Evolutionary conservation across 2,797 vertebrate genomes (phyloP), one percentile per base, ranked within the genome.

Genomic region (Mus caroli): DNA sequence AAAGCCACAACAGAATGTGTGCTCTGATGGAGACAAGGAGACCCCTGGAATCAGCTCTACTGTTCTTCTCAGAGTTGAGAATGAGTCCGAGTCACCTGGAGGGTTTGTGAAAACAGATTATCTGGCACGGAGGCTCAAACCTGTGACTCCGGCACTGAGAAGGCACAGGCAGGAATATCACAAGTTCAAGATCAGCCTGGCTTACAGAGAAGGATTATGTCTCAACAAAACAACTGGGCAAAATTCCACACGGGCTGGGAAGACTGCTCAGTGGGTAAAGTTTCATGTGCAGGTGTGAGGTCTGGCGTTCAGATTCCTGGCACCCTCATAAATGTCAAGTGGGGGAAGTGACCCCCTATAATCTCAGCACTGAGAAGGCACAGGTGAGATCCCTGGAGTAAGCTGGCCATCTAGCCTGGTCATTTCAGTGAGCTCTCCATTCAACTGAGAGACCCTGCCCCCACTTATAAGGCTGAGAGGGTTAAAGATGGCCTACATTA

Each of bases 1-100:
- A 87, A 94, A 90, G 92, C 78, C 92, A 20, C 83, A 46, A 73
- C 75, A 92, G 94, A 90, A 95, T 95, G 91, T 62, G 58, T 64
- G 58, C 87, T 94, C 92, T 67, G 82, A 62, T 20, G 37, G 69
- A 77, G 34, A 67, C 78, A 92, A 79, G 28, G 40, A 17, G 40
- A 34, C 37, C 20, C 15, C 37, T 24, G 17, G 64, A 67, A 80
- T 80, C 46, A 60, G 85, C 54, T 86, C 83, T 67, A 10, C 52
- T n/a, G 17, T 62, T 89, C 50, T 69, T 83, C 43, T 95, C 46
- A 34, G 50, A 73, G 31, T 13, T 0, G 26, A 4, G 12, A 8
- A 2, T 24, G 71, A 26, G 6, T 60, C 58, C 60, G 50, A 89
- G 91, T 78, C 92, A 82, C 60, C 26, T 26, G 12, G 46, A 88